Conservation (phyloP, 2,113 vertebrate genomes). For the Odocoileus hemionus region DNA sequence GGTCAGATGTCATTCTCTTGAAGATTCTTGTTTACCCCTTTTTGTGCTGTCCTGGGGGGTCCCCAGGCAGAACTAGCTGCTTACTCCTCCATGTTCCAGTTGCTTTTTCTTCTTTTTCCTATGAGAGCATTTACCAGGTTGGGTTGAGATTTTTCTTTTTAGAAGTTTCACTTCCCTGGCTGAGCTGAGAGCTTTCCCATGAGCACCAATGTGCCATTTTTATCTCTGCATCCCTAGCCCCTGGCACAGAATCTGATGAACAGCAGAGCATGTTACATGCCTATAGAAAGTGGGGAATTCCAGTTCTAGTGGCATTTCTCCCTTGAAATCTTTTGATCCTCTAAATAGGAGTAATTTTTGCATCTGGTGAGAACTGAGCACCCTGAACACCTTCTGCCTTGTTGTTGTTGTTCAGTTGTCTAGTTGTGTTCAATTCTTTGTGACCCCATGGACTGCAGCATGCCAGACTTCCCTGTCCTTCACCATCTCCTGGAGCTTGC, state of each 20-base stretch:
- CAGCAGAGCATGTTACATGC: background rate
- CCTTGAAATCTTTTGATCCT: slow-evolving; percentile 5
- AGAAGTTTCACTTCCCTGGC: background rate
- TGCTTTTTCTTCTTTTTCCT: background rate
- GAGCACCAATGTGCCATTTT: background rate
- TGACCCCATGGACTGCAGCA: background rate
- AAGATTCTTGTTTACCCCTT: background rate
- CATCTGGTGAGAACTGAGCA: slow-evolving; percentile 2
- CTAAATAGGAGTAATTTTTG: background rate
- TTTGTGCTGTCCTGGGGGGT: background rate
- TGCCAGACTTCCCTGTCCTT: background rate
- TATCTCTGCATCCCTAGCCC: background rate
- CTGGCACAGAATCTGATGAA: background rate
- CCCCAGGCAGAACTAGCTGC: background rate
- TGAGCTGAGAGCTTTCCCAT: background rate
- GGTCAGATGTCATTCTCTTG: background rate
- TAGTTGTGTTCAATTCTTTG: background rate
- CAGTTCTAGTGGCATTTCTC: background rate
- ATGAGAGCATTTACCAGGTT: background rate
- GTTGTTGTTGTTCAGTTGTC: background rate
- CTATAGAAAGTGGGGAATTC: background rate
- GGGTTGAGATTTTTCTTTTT: background rate
- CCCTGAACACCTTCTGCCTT: background rate
- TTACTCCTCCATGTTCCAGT: background rate
- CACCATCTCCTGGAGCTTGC: background rate